A percentile compares a stretch with the other conserved stretches of the same genome.
Evolutionary conservation across 2,888 invertebrate species (phyloP).

Genomic region (Tiliacea aurago): DNA sequence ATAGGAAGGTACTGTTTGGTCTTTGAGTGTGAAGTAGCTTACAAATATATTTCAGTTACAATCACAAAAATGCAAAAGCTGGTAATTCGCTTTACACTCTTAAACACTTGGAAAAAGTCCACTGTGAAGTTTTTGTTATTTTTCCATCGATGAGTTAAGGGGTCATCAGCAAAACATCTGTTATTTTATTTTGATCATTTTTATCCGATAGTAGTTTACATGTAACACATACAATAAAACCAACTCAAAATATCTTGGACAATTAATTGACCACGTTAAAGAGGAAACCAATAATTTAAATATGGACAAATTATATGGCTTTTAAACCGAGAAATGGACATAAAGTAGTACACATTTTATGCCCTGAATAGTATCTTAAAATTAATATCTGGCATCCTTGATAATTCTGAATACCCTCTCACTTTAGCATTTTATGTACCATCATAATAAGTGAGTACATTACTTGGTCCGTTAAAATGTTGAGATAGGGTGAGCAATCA

Average conservation of each 20-base stretch:
- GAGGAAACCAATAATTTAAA: slow-evolving; percentile 50
- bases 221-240: slow-evolving; percentile 17
- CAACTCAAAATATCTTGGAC: slow-evolving; percentile 12
- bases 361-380: slow-evolving; percentile 50
- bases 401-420: slow-evolving; percentile 55
- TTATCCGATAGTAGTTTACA: slow-evolving; percentile 12
- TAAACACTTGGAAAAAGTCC: background rate
- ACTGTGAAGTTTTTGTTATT: background rate
- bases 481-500: slow-evolving; percentile 45
- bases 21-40: background rate
- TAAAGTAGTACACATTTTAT: slow-evolving; percentile 37
- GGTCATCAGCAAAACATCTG: slow-evolving; percentile 25
- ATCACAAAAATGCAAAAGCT: background rate
- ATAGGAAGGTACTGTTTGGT: background rate
- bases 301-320: slow-evolving; percentile 49
- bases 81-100: background rate
- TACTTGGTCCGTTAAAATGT: slow-evolving; percentile 46
- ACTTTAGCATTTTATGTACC: slow-evolving; percentile 54
- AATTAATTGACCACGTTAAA: slow-evolving; percentile 32
- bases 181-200: slow-evolving; percentile 10
- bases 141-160: slow-evolving; percentile 10
- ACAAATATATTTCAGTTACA: background rate
- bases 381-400: slow-evolving; percentile 55
- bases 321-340: slow-evolving; percentile 30
- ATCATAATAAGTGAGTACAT: slow-evolving; percentile 31